Percentiles rank a stretch among this genome's conserved stretches.
Conservation (phyloP, 2,888 invertebrate genomes). For the Gari tellinella region DNA sequence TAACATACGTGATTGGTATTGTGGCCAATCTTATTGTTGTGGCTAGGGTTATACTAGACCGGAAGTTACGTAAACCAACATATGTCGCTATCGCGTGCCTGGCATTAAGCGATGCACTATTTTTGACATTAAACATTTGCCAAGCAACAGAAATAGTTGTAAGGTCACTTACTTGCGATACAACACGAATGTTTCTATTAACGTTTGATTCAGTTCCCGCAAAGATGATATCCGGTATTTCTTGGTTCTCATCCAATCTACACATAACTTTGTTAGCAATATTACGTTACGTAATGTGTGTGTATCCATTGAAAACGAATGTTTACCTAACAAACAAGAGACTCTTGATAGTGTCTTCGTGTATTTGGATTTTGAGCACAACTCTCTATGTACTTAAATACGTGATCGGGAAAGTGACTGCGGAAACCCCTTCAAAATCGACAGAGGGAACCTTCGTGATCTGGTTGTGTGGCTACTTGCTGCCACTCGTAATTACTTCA, state of each 20-base stretch:
- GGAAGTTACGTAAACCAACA: constrained; percentile 11
- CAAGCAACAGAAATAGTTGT: constrained; percentile 1
- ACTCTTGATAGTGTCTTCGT: constrained; percentile 3
- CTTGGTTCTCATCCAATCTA: constrained; percentile 14
- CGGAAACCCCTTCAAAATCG: background rate
- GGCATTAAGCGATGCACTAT: constrained; percentile 9
- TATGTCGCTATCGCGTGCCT: constrained; percentile 12
- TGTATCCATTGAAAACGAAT: constrained; percentile 9
- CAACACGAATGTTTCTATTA: background rate
- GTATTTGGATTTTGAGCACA: constrained; percentile 4
- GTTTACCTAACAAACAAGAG: constrained; percentile 14
- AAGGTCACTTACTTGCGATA: background rate
- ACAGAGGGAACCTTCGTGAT: background rate
- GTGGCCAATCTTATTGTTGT: constrained; percentile 8
- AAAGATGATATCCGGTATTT: background rate
- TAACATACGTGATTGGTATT: constrained; percentile 4
- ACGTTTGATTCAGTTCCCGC: background rate
- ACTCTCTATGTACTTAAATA: background rate
- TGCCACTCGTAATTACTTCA: constrained; percentile 4
- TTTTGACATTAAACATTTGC: constrained; percentile 1
- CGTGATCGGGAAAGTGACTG: background rate
- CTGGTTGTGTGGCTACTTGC: constrained; percentile 8
- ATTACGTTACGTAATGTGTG: constrained; percentile 9
- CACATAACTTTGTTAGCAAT: constrained; percentile 16
- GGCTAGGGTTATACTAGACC: constrained; percentile 10